Percentiles rank a stretch among this genome's conserved stretches.
Evolutionary conservation across 2,113 vertebrate genomes (phyloP).

Genomic region (Drymodes brunneopygia): DNA sequence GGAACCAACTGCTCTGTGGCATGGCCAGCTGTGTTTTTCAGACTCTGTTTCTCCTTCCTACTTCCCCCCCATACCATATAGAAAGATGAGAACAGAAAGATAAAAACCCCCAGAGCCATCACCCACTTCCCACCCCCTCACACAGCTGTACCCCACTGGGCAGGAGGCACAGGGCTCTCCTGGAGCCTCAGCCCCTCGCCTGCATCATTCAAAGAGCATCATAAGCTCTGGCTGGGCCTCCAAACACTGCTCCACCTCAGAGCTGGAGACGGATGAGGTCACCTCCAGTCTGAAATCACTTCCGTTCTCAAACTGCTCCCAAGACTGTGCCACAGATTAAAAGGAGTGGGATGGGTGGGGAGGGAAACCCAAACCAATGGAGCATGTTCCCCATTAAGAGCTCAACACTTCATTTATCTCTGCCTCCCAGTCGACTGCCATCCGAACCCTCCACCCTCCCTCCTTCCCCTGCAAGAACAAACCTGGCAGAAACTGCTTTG

Average conservation of each 20-base stretch:
- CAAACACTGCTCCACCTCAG: background rate
- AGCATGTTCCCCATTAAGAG: conserved; percentile 15
- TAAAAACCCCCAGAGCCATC: background rate
- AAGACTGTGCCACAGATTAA: background rate
- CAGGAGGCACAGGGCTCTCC: background rate
- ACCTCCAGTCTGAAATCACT: conserved; percentile 50
- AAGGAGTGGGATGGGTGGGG: background rate
- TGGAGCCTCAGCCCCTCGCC: background rate
- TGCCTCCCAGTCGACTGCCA: background rate
- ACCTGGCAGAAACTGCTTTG: background rate
- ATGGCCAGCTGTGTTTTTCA: background rate
- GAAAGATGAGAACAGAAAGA: background rate
- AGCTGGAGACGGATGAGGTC: conserved; percentile 44
- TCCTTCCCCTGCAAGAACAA: background rate
- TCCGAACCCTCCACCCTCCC: background rate
- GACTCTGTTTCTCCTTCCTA: background rate
- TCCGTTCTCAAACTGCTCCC: conserved; percentile 23
- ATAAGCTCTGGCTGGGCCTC: background rate
- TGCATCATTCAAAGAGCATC: background rate
- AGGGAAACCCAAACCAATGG: conserved; percentile 1
- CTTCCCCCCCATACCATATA: background rate
- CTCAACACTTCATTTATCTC: conserved; percentile 40
- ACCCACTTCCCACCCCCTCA: background rate
- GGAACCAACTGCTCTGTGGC: background rate
- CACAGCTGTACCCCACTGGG: background rate